Percentiles rank a stretch among this genome's conserved stretches.
Conservation (phyloP, 1,140 invertebrate species). For the Cyrtorhinus lividipennis region DNA sequence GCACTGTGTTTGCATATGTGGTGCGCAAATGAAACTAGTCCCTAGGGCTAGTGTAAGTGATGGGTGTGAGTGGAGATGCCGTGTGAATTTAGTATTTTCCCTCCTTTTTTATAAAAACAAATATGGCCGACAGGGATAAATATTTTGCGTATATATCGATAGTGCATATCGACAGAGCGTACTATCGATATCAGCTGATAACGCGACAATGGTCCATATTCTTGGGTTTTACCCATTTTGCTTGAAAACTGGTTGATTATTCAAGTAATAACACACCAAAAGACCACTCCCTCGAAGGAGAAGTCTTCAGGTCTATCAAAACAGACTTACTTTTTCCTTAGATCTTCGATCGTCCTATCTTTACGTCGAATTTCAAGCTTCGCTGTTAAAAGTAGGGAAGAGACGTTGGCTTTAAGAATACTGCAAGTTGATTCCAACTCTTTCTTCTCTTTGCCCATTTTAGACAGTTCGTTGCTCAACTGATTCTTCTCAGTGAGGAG, state of each 20-base stretch:
- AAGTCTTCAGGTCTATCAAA: not conserved
- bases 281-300: not conserved
- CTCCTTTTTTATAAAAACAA: no score
- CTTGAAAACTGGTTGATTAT: not conserved
- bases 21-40: no score
- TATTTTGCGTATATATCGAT: not conserved
- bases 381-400: slow-evolving; percentile 8
- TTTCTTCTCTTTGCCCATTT: not conserved
- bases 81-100: no score
- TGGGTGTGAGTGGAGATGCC: no score
- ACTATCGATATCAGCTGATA: not conserved
- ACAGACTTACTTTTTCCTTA: not conserved
- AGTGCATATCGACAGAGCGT: not conserved
- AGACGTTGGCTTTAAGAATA: not conserved
- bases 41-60: no score
- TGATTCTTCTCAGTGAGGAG: not conserved
- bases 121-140: no score
- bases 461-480: not conserved
- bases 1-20: no score
- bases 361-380: not conserved
- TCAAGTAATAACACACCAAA: not conserved
- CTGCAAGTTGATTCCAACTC: not conserved
- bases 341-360: slow-evolving; percentile 1
- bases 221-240: no score
- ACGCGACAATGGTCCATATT: no score